Evolutionary conservation across 2,113 vertebrate genomes (phyloP), one percentile per base, ranked within the genome.

Genomic region (Cygnus atratus): DNA sequence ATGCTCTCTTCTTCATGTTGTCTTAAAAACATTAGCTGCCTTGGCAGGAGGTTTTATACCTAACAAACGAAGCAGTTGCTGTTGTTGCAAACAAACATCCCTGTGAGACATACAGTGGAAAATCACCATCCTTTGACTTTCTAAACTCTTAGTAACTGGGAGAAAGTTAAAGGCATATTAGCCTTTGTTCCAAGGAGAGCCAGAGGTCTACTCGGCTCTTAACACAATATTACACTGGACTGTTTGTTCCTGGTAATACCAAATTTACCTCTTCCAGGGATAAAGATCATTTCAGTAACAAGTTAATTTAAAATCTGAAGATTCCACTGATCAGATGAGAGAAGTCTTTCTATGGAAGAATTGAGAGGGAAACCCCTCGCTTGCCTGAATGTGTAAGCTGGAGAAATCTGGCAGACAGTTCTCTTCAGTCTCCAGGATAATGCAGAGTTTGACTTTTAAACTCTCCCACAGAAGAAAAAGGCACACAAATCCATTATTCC

Each of bases 21-120:
- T 31, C 46, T 48, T 52, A 28, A 76, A 48, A 26, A 19, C 37
- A 44, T 19, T 6, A 81, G 57, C n/a, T 95, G 28, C 78, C n/a
- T 59, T 48, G 50, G 54, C 70, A 83, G 88, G 63, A 88, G 63
- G 61, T 7, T 41, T 39, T 58, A 48, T 58, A 58, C 48, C 75
- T 84, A 78, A 52, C 33, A 58, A 74, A 37, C 75, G 21, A 57
- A 77, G 85, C 90, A 87, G 61, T 96, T 93, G 90, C 87, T 88
- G 50, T 46, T 50, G 76, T 70, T 78, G 55, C 37, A 33, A 5
- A 4, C 33, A 73, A 85, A 89, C 37, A 78, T 3, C 33, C 65
- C n/a, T 26, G 10, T 25, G 52, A 77, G 50, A 65, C n/a, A 57
- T 52, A 31, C 74, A 65, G 19, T 16, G 76, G 68, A n/a, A 29